These are phyloP conservation scores for Apis mellifera DNA, from an alignment of 1,140 invertebrate genomes.

Conservation along the genomic window Amel_HAv3.1 CM009933.2:4683501-4684000, in stretches of 20 bases:
- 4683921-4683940: background rate
- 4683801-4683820: background rate
- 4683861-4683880: background rate
- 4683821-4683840: background rate
- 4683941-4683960: background rate
- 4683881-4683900: background rate
- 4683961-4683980: background rate
- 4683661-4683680: background rate
- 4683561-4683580: background rate
- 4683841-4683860: background rate
- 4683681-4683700: background rate
- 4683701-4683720: no score
- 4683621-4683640: background rate
- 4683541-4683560: background rate
- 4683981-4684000: background rate
- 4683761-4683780: background rate
- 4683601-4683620: background rate
- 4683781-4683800: background rate
- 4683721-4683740: background rate
- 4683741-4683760: no score
- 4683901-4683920: background rate
- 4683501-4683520: constrained; percentile 12
- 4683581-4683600: background rate
- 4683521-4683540: background rate
- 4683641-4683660: background rate